Evolutionary conservation across 2,888 invertebrate genomes (phyloP).

Genomic region (Apomyelois bistriatella): DNA sequence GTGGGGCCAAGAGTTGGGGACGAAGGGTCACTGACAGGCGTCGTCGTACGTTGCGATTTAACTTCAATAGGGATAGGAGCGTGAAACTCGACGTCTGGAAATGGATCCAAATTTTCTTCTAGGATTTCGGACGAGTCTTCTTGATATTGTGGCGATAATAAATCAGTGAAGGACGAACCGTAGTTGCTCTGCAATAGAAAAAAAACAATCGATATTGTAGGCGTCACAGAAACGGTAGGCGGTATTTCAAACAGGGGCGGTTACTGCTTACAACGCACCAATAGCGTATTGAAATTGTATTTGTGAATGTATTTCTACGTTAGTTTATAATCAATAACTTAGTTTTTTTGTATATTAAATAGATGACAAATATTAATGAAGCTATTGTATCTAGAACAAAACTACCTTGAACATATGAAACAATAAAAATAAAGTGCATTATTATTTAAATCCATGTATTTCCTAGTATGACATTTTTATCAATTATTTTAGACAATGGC

Average conservation of each 20-base stretch:
- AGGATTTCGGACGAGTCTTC: slow-evolving; percentile 85
- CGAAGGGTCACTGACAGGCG: slow-evolving; percentile 66
- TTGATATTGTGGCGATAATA: slow-evolving; percentile 86
- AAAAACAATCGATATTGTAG: slow-evolving; percentile 62
- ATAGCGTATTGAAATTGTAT: slow-evolving; percentile 39
- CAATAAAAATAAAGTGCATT: too few species aligned
- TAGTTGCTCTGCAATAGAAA: slow-evolving; percentile 85
- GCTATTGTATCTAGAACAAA: background rate
- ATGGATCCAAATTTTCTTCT: slow-evolving; percentile 87
- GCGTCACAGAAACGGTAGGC: slow-evolving; percentile 65
- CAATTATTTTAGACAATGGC: too few species aligned
- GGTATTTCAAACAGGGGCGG: slow-evolving; percentile 59
- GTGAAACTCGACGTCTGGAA: slow-evolving; percentile 83
- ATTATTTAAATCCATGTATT: too few species aligned
- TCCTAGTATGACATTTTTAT: too few species aligned
- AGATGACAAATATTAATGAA: background rate
- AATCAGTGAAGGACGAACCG: slow-evolving; percentile 89
- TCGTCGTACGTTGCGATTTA: slow-evolving; percentile 64
- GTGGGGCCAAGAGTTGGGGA: slow-evolving; percentile 79
- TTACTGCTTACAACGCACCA: slow-evolving; percentile 45
- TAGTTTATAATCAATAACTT: too few species aligned
- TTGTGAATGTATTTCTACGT: background rate
- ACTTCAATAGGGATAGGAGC: slow-evolving; percentile 65
- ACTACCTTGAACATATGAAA: too few species aligned
- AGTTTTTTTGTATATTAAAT: too few species aligned